Percentiles rank a stretch among this genome's conserved stretches.
Evolutionary conservation across 2,797 vertebrate genomes (phyloP).

Genomic region (Adrianichthys oophorus): DNA sequence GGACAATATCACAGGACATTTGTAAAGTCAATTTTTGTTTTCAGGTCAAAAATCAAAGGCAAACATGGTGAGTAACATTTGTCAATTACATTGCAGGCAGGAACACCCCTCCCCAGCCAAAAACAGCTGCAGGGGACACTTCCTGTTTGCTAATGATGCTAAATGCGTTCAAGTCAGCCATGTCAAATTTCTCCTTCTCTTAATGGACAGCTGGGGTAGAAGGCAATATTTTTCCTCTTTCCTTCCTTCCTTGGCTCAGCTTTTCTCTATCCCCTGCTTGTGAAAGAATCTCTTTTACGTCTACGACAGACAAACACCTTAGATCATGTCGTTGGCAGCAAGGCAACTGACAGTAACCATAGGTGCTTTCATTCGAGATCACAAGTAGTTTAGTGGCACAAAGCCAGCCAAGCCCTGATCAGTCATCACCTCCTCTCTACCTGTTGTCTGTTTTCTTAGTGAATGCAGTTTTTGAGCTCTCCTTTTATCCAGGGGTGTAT

Average conservation of each 20-base stretch:
- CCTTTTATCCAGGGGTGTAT: slow-evolving; percentile 62
- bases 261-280: slow-evolving; percentile 24
- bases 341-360: slow-evolving; percentile 48
- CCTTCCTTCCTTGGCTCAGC: slow-evolving; percentile 21
- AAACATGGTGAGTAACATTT: slow-evolving; percentile 72
- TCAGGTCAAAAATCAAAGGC: slow-evolving; percentile 79
- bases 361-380: slow-evolving; percentile 65
- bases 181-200: slow-evolving; percentile 74
- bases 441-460: slow-evolving; percentile 64
- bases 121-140: slow-evolving; percentile 84
- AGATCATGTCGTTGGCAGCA: slow-evolving; percentile 44
- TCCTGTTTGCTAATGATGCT: slow-evolving; percentile 85
- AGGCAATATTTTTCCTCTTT: slow-evolving; percentile 42
- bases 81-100: slow-evolving; percentile 75
- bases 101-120: slow-evolving; percentile 42
- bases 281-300: slow-evolving; percentile 36
- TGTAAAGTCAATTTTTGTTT: slow-evolving; percentile 77
- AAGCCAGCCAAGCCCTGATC: slow-evolving; percentile 61
- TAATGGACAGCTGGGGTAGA: slow-evolving; percentile 73
- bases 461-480: slow-evolving; percentile 52
- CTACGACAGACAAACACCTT: slow-evolving; percentile 44
- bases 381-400: slow-evolving; percentile 58
- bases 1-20: slow-evolving; percentile 73
- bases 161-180: slow-evolving; percentile 83
- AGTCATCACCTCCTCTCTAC: slow-evolving; percentile 60